Conservation (phyloP, 2,888 invertebrate genomes). For the Papilio protenor region DNA sequence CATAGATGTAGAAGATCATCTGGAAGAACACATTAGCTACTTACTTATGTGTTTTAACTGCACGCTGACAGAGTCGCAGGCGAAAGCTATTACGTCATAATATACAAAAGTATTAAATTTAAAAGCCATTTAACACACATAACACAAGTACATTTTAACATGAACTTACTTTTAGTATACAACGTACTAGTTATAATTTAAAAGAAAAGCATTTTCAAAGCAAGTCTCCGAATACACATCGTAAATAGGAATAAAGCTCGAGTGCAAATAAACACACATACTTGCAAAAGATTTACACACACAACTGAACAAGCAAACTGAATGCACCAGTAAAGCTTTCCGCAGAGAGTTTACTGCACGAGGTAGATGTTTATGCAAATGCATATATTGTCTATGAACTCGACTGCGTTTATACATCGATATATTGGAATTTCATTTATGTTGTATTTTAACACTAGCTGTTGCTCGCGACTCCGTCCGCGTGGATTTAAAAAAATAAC, state of each 20-base stretch:
- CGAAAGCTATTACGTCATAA: background rate
- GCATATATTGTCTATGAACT: background rate
- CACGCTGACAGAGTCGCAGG: too few species aligned
- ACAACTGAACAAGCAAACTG: conserved; percentile 28
- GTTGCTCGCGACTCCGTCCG: too few species aligned
- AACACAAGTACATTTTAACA: background rate
- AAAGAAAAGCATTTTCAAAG: conserved; percentile 5
- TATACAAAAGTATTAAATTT: too few species aligned
- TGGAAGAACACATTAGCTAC: too few species aligned
- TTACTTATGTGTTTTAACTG: too few species aligned
- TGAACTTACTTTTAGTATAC: background rate
- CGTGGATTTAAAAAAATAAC: too few species aligned
- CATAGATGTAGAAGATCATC: too few species aligned
- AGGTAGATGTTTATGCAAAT: conserved; percentile 7
- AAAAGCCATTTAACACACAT: background rate
- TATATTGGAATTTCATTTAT: background rate
- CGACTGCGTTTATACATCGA: conserved; percentile 11
- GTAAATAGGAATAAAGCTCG: conserved; percentile 27
- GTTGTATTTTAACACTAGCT: background rate
- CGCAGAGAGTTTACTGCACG: conserved; percentile 3
- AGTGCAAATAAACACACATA: conserved; percentile 28
- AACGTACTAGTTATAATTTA: background rate
- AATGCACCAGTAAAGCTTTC: conserved; percentile 16
- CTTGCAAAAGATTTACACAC: conserved; percentile 29
- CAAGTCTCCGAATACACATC: conserved; percentile 1